Conservation (phyloP, 2,888 invertebrate genomes). For the Stegana nigrithorax region DNA sequence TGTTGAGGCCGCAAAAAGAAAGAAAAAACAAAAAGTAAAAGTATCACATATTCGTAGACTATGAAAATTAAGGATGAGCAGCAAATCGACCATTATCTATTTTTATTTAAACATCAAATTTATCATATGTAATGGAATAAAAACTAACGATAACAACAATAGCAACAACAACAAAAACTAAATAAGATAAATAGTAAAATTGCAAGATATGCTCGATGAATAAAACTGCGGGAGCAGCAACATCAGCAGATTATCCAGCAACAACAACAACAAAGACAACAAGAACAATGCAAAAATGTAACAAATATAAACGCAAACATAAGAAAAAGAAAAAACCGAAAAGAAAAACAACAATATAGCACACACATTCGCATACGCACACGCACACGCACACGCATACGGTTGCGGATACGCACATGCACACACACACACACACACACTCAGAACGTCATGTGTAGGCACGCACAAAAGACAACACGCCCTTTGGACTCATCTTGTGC, state of each 20-base stretch:
- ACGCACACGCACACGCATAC: constrained; percentile 12
- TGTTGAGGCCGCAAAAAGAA: constrained; percentile 11
- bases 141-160: constrained; percentile 29
- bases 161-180: constrained; percentile 32
- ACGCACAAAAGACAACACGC: constrained; percentile 42
- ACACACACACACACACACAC: constrained; percentile 26
- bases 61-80: constrained; percentile 33
- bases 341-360: constrained; percentile 41
- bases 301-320: background rate
- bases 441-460: constrained; percentile 5
- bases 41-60: background rate
- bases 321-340: constrained; percentile 14
- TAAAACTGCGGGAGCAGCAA: background rate
- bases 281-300: background rate
- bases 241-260: background rate
- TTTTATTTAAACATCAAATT: constrained; percentile 63
- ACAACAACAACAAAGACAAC: background rate
- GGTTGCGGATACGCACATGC: background rate
- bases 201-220: background rate
- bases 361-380: constrained; percentile 19
- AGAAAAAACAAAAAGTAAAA: background rate
- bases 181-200: background rate
- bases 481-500: constrained; percentile 38
- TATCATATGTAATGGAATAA: constrained; percentile 43
- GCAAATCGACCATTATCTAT: constrained; percentile 59